A percentile compares a stretch with the other conserved stretches of the same genome.
Conservation (phyloP, 2,797 vertebrate genomes). For the Arctocebus calabarensis region DNA sequence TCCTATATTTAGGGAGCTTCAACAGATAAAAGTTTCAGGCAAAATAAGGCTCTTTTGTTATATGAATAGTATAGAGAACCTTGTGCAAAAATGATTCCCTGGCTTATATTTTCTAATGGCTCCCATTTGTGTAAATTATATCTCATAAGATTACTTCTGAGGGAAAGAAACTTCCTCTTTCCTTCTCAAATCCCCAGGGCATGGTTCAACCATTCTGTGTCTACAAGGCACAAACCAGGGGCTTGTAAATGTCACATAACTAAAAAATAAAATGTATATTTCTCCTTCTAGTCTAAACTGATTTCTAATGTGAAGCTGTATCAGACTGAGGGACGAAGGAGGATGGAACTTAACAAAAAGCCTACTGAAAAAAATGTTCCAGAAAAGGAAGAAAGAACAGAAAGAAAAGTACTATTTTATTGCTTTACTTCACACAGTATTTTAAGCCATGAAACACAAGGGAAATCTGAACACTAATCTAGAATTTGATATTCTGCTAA, state of each 20-base stretch:
- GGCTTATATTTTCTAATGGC: neutral
- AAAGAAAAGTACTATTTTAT: neutral
- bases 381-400: neutral
- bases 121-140: neutral
- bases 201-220: neutral
- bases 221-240: neutral
- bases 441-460: neutral
- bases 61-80: neutral
- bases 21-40: neutral
- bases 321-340: accelerated
- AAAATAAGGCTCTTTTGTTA: neutral
- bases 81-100: neutral
- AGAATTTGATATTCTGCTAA: neutral
- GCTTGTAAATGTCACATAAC: neutral
- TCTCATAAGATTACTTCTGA: neutral
- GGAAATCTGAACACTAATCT: neutral
- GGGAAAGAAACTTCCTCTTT: neutral
- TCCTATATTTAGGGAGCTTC: neutral
- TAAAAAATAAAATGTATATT: neutral
- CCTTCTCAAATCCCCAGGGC: neutral
- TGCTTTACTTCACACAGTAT: neutral
- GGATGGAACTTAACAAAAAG: neutral
- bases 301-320: neutral
- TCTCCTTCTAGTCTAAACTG: neutral
- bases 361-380: neutral